These are phyloP conservation scores for Valencia hispanica DNA, from an alignment of 2,797 vertebrate species.

Conservation along the genomic window DNA sequence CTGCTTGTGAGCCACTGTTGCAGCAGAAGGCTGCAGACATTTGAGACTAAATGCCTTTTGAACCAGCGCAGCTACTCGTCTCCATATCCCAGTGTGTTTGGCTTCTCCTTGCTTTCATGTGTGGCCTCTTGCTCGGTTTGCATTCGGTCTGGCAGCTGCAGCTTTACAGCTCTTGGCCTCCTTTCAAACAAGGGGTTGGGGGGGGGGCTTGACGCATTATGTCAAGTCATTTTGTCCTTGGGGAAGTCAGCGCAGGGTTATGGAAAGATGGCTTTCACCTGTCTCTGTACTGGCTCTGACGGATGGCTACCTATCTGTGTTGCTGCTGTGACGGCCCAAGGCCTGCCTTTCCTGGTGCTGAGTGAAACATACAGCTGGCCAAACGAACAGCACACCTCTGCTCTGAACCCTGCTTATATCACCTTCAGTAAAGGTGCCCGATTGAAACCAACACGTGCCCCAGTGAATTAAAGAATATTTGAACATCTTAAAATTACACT, in stretches of 20 bases:
- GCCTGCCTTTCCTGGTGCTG: constrained; percentile 80
- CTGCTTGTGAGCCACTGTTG: constrained; percentile 36
- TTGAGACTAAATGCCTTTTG: constrained; percentile 42
- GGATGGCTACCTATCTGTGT: constrained; percentile 84
- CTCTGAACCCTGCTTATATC: constrained; percentile 20
- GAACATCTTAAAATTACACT: constrained; percentile 5
- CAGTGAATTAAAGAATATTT: constrained; percentile 7
- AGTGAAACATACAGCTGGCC: constrained; percentile 75
- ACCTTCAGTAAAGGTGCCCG: neutral
- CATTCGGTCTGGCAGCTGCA: constrained; percentile 76
- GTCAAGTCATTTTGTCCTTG: constrained; percentile 91
- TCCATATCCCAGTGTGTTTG: constrained; percentile 24
- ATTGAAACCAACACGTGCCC: too few species aligned
- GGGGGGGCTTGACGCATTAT: constrained; percentile 77
- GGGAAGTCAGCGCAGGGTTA: constrained; percentile 81
- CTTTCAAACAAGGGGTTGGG: constrained; percentile 61
- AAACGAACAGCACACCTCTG: constrained; percentile 60
- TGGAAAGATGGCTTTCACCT: constrained; percentile 90
- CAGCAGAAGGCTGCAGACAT: constrained; percentile 42
- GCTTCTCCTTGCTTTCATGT: constrained; percentile 37
- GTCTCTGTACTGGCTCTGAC: constrained; percentile 83
- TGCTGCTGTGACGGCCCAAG: constrained; percentile 79
- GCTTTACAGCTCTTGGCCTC: constrained; percentile 74
- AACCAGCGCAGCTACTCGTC: constrained; percentile 31
- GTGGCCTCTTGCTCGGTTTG: constrained; percentile 59